These are phyloP conservation scores for Daubentonia madagascariensis DNA, from an alignment of 2,113 vertebrate genomes.

Conservation along the genomic window DNA sequence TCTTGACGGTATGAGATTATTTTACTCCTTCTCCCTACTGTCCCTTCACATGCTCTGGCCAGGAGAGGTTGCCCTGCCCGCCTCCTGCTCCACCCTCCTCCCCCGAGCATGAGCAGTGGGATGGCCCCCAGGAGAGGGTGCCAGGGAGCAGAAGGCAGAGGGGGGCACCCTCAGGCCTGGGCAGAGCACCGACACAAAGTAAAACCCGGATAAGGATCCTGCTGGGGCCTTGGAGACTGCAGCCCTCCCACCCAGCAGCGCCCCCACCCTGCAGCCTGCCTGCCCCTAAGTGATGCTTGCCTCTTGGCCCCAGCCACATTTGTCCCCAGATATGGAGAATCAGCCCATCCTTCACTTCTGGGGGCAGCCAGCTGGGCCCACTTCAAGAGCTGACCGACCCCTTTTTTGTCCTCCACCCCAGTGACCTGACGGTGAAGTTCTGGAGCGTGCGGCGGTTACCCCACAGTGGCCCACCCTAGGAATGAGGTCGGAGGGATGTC, in stretches of 20 bases:
- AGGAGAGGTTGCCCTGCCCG: neutral
- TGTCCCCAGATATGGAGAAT: neutral
- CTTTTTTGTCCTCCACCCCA: constrained; percentile 75
- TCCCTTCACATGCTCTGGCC: neutral
- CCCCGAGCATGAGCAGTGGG: constrained; percentile 47
- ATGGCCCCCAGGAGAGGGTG: neutral
- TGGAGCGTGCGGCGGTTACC: constrained; percentile 86
- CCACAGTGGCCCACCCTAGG: constrained; percentile 69
- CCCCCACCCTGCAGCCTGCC: neutral
- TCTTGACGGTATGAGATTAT: constrained; percentile 85
- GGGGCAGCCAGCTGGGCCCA: neutral
- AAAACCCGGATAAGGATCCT: neutral
- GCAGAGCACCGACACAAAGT: neutral
- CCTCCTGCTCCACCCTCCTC: neutral
- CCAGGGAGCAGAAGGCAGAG: neutral
- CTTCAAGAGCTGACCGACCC: neutral
- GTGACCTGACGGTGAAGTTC: constrained; percentile 96
- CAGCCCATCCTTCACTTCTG: neutral
- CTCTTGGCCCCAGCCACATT: neutral
- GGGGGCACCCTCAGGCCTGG: neutral
- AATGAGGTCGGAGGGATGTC: constrained; percentile 11
- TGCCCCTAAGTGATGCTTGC: neutral
- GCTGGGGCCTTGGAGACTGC: neutral
- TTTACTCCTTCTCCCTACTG: constrained; percentile 71
- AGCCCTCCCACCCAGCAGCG: neutral